Evolutionary conservation across 2,797 vertebrate genomes (phyloP), one percentile per base, ranked within the genome.

Genomic region (Cryptoprocta ferox): DNA sequence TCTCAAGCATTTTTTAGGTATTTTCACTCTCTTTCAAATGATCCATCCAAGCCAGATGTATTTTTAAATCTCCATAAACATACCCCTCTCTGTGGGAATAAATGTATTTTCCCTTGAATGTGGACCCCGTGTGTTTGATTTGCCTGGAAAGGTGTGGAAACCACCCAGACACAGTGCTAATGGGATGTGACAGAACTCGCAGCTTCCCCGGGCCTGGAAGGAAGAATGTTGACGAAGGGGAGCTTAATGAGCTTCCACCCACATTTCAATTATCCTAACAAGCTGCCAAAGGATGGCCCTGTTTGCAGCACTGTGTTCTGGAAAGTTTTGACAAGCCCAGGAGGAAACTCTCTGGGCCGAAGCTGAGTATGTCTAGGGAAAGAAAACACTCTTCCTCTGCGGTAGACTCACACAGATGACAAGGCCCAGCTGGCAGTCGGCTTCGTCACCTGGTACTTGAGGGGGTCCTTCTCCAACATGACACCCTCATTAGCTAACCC

Each of bases 131-230:
- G 75, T 84, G 92, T 97, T 84, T 94, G 89, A 98, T 97, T 92
- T 87, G 92, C 87, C 81, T 63, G 15, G 95, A 82, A 88, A 92
- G 97, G 98, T 97, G 97, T 2, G 0, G 97, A 97, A 98, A 71
- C 81, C 84, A 88, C 16, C 0, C 97, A 97, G 97, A 97, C 80
- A 14, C 0, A 14, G 97, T 93, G 97, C 97, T 97, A 98, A 98
- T 70, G 2, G 21, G 83, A 97, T 91, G 87, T 98, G 98, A 98
- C 98, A 97, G 97, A 98, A 70, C 84, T 86, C 91, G 48, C 97
- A 95, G 88, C 97, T 97, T 97, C 97, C 84, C 59, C 2, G 0
- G 91, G 96, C 97, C 96, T 95, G 97, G 18, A 35, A 98, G 97
- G 79, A 98, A 95, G 50, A 80, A 66, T 97, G 97, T 83, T 98